phyloP scores from a whole-genome alignment of 2,888 invertebrate genomes.

The Podotricha telesiphe region DNA sequence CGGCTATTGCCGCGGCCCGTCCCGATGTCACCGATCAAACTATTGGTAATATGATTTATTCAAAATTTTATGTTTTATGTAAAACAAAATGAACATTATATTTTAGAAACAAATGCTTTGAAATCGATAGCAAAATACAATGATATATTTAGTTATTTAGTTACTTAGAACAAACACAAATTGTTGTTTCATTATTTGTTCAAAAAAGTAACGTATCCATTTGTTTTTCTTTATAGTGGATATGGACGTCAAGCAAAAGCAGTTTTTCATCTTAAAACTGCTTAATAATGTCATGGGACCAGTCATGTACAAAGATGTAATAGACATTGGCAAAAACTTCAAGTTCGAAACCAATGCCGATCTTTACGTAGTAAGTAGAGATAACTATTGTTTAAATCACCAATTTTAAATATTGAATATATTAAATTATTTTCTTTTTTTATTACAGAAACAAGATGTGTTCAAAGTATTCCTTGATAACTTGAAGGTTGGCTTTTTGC shows the following conservation, averaged over 20 bases:
- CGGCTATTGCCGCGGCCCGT: constrained; percentile 65
- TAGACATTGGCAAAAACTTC: constrained; percentile 68
- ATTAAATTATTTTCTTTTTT: neutral
- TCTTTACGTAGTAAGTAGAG: constrained; percentile 61
- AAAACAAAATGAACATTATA: neutral
- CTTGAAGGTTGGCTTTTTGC: constrained; percentile 81
- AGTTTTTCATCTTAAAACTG: constrained; percentile 77
- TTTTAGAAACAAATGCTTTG: neutral
- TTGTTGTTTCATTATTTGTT: too few relatives aligned
- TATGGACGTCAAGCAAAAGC: constrained; percentile 70
- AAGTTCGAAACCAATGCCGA: constrained; percentile 71
- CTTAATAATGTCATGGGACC: constrained; percentile 79
- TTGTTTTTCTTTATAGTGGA: constrained; percentile 62
- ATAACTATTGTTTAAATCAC: too few relatives aligned
- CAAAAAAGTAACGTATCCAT: neutral
- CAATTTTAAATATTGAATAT: too few relatives aligned
- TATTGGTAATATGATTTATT: constrained; percentile 57
- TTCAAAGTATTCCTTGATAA: constrained; percentile 83
- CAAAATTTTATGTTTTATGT: neutral
- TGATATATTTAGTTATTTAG: neutral
- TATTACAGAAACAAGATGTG: constrained; percentile 79
- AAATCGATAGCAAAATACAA: neutral
- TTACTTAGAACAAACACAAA: too few relatives aligned
- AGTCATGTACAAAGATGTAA: constrained; percentile 74
- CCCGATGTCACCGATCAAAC: constrained; percentile 61